phyloP scores from a whole-genome alignment of 2,113 vertebrate genomes.

The Dryoscopus gambensis region DNA sequence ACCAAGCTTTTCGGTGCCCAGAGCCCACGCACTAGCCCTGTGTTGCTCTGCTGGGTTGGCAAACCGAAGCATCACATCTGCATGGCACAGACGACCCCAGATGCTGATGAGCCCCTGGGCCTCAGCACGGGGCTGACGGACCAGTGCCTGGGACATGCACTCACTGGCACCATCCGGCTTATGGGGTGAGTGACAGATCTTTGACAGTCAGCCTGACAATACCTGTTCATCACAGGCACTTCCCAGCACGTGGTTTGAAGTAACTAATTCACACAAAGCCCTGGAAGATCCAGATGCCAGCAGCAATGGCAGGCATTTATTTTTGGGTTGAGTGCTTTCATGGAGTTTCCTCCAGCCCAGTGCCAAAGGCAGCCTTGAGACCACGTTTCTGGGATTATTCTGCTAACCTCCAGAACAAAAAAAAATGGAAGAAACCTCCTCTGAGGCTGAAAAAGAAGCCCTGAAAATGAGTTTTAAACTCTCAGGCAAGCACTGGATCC shows the following conservation, averaged over 20 bases:
- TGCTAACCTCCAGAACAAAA: neutral
- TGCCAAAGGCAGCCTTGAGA: neutral
- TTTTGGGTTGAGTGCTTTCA: neutral
- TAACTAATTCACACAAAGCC: neutral
- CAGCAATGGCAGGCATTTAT: neutral
- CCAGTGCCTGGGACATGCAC: neutral
- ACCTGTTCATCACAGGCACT: neutral
- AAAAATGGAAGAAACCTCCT: accelerated
- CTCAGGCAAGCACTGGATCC: neutral
- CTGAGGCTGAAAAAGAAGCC: neutral
- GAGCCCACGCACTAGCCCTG: neutral
- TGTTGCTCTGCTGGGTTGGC: neutral
- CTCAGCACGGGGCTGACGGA: neutral
- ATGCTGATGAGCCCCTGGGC: neutral
- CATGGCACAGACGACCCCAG: neutral
- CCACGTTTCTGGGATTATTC: neutral
- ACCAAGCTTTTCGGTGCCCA: neutral
- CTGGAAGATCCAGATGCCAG: neutral
- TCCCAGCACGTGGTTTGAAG: neutral
- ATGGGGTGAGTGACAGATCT: neutral
- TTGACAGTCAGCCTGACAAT: neutral
- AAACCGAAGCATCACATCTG: neutral
- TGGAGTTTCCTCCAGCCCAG: neutral
- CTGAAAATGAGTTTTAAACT: neutral
- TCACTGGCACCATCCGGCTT: neutral